Conservation (phyloP, 2,797 vertebrate genomes). For the Nyctalus aviator region DNA sequence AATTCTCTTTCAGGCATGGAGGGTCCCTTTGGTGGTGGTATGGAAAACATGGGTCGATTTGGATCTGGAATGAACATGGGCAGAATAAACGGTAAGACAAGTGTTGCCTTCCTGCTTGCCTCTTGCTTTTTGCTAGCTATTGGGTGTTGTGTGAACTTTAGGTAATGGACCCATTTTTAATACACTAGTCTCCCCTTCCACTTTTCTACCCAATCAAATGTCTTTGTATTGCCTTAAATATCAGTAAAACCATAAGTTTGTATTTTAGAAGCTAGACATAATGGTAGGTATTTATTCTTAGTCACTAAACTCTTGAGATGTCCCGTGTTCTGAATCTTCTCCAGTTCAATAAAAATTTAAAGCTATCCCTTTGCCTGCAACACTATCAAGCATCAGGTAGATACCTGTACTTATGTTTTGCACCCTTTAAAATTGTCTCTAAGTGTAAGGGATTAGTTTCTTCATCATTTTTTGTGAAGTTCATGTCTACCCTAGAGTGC, state of each 20-base stretch:
- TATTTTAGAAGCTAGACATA: constrained; percentile 1
- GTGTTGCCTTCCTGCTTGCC: constrained; percentile 47
- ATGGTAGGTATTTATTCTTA: background rate
- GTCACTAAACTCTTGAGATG: constrained; percentile 13
- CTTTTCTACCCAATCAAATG: background rate
- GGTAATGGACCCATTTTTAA: background rate
- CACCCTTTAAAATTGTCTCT: background rate
- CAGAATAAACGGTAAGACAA: constrained; percentile 93
- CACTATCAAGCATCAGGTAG: background rate
- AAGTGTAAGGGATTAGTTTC: background rate
- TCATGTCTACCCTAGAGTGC: background rate
- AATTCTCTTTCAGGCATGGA: constrained; percentile 92
- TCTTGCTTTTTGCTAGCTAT: background rate
- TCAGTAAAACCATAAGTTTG: background rate
- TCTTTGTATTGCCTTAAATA: background rate
- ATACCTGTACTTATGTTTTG: background rate
- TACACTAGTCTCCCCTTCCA: background rate
- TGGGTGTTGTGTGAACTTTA: background rate
- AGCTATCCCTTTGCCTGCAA: background rate
- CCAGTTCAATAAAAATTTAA: background rate
- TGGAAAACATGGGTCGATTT: constrained; percentile 95
- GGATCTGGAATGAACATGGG: constrained; percentile 95
- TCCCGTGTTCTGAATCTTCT: background rate
- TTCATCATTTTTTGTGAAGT: background rate
- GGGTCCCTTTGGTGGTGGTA: constrained; percentile 92